phyloP scores from a whole-genome alignment of 2,797 vertebrate species.

The Paratrypauchen microcephalus region DNA sequence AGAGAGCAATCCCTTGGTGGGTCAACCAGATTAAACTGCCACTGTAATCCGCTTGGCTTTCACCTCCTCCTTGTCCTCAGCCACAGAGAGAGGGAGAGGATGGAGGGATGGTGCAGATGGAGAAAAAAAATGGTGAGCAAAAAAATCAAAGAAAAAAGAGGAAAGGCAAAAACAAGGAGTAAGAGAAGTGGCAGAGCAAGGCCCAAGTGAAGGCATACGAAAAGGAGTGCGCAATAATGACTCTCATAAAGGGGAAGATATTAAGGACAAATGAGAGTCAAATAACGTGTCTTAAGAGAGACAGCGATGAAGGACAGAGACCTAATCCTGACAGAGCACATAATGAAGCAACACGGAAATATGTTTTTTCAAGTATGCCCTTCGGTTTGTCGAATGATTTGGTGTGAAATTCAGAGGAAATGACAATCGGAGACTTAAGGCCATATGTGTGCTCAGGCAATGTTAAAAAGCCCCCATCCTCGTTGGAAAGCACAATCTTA shows the following conservation, averaged over 20 bases:
- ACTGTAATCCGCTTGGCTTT: slow-evolving; percentile 84
- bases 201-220: slow-evolving; percentile 55
- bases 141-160: slow-evolving; percentile 38
- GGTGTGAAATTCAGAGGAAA: slow-evolving; percentile 40
- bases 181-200: slow-evolving; percentile 21
- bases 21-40: slow-evolving; percentile 83
- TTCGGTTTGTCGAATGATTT: slow-evolving; percentile 39
- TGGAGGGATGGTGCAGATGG: slow-evolving; percentile 23
- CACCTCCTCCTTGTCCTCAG: slow-evolving; percentile 82
- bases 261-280: slow-evolving; percentile 65
- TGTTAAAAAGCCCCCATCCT: neutral
- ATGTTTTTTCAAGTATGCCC: slow-evolving; percentile 35
- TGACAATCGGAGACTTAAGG: slow-evolving; percentile 28
- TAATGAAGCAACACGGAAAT: slow-evolving; percentile 53
- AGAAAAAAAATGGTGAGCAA: slow-evolving; percentile 31
- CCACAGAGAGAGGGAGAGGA: slow-evolving; percentile 41
- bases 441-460: neutral
- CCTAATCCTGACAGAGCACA: slow-evolving; percentile 44
- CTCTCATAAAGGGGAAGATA: slow-evolving; percentile 63
- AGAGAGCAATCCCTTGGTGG: slow-evolving; percentile 81
- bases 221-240: slow-evolving; percentile 62
- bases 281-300: slow-evolving; percentile 58
- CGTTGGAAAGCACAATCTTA: neutral
- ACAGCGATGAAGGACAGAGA: slow-evolving; percentile 63
- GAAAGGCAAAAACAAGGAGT: slow-evolving; percentile 58